Conservation (phyloP, 2,888 invertebrate species). For the Pristionchus arcanus region DNA sequence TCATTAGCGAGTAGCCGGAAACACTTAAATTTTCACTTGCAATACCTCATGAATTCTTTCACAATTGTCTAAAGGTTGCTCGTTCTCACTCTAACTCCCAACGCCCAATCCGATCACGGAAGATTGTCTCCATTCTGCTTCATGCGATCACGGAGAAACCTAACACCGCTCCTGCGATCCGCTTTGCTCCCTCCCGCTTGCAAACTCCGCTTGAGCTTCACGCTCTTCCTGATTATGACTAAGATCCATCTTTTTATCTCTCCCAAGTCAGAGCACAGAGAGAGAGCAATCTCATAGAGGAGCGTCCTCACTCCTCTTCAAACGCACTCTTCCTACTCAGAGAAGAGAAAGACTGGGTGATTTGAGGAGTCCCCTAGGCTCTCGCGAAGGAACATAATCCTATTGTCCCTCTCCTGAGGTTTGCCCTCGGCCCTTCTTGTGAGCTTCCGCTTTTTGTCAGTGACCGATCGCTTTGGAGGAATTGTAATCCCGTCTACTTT, state of each 20-base stretch:
- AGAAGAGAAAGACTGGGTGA: too few species aligned
- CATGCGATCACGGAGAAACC: background rate
- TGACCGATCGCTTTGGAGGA: background rate
- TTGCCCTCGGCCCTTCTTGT: background rate
- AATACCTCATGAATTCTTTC: background rate
- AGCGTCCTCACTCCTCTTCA: too few species aligned
- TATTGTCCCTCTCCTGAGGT: background rate
- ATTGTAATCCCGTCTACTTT: background rate
- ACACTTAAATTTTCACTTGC: background rate
- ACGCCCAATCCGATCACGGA: background rate
- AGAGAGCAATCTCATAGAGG: too few species aligned
- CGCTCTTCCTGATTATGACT: background rate
- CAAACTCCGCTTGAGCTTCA: background rate
- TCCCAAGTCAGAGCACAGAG: background rate
- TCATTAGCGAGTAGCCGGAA: too few species aligned
- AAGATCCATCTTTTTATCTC: background rate
- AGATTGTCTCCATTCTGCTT: background rate
- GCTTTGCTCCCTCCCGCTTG: background rate
- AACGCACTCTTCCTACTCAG: too few species aligned
- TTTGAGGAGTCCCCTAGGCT: background rate
- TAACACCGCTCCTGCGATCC: background rate
- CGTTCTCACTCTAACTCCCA: background rate
- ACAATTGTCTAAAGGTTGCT: background rate
- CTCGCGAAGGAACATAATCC: background rate
- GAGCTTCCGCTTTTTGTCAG: slow-evolving; percentile 12